Conservation (phyloP, 2,888 invertebrate species). For the Plebejus argus region DNA sequence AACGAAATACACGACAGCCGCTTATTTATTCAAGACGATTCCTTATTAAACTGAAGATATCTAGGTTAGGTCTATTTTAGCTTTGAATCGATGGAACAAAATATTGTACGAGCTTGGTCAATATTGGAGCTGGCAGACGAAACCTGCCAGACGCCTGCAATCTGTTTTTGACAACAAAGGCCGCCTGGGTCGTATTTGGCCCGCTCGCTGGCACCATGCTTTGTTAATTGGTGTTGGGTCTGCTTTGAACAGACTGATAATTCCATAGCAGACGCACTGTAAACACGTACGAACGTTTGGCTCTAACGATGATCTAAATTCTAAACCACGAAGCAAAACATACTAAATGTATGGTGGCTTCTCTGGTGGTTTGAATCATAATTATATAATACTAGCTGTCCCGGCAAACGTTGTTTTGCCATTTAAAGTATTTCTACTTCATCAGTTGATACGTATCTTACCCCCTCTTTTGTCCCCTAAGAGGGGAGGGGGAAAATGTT, state of each 20-base stretch:
- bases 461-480: too few relatives aligned
- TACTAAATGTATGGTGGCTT: not conserved
- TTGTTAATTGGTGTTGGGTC: not conserved
- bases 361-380: too few relatives aligned
- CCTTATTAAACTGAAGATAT: not conserved
- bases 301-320: not conserved
- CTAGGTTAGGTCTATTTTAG: constrained; percentile 6
- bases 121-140: not conserved
- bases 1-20: not conserved
- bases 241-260: not conserved
- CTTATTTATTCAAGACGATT: constrained; percentile 14
- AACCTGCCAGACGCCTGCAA: not conserved
- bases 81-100: not conserved
- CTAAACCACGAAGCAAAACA: not conserved
- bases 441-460: too few relatives aligned
- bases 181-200: not conserved
- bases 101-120: not conserved
- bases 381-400: too few relatives aligned
- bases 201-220: not conserved
- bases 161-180: constrained; percentile 8
- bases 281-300: not conserved
- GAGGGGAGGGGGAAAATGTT: too few relatives aligned
- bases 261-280: not conserved
- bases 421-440: too few relatives aligned
- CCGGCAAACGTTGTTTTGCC: too few relatives aligned